phyloP scores from a whole-genome alignment of 2,113 vertebrate species.

The Uria aalge region DNA sequence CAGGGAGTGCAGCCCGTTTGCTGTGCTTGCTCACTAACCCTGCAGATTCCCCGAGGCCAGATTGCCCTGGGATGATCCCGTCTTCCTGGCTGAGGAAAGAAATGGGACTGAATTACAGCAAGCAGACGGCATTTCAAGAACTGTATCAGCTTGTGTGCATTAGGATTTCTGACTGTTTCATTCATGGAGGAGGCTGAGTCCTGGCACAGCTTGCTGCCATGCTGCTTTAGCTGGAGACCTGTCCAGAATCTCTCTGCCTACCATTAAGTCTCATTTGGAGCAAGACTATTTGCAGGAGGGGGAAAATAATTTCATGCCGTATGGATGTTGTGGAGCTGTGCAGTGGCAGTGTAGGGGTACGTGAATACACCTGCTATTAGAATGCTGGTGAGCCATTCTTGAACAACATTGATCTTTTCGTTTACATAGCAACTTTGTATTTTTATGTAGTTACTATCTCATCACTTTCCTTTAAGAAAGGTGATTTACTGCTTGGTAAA shows the following conservation, averaged over 20 bases:
- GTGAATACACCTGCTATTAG: fast-evolving
- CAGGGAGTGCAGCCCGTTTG: neutral
- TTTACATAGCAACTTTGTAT: neutral
- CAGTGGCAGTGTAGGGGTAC: neutral
- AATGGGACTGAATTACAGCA: neutral
- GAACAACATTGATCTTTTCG: neutral
- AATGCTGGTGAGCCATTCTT: neutral
- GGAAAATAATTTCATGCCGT: neutral
- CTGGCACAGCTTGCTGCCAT: neutral
- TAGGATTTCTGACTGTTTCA: neutral
- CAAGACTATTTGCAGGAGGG: neutral
- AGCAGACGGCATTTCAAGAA: neutral
- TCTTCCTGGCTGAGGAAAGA: neutral
- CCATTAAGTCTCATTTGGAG: neutral
- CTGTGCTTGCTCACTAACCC: neutral
- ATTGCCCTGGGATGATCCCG: fast-evolving
- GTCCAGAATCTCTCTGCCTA: neutral
- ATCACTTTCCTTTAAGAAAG: neutral
- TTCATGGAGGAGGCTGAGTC: neutral
- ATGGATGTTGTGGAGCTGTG: neutral
- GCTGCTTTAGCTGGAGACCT: neutral
- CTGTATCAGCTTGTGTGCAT: neutral
- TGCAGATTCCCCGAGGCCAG: fast-evolving
- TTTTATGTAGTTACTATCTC: neutral
- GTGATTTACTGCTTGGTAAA: neutral